Base-by-base conservation (phyloP, 2,888 invertebrate species). In the Scrobipalpa costella region DNA sequence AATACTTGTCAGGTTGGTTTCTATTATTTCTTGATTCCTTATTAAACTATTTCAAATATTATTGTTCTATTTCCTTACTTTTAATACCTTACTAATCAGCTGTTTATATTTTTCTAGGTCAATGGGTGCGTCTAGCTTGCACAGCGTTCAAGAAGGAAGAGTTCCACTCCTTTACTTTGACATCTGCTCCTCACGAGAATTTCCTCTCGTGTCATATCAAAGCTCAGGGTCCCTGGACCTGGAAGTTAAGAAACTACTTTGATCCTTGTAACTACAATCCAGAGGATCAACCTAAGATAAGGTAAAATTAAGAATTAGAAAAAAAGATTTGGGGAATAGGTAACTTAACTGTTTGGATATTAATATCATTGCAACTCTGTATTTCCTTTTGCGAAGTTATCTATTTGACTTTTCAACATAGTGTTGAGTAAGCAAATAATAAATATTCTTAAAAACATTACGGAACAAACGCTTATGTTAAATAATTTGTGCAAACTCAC, bases 121-220 rank as follows among this genome's bases (percentile, higher is more conserved):
- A 98, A 84, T 98, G 98, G 98, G 97, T 98, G 8, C 94, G 98
- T 0, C 86, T 98, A 8, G 95, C 97, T 0, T 98, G 98, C 78
- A 98, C 98, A 0, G 96, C 96, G 0, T 97, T 98, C 79, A 94
- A 95, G 66, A 95, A 95, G 9, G 95, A 96, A 74, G 98, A 98
- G 84, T 98, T 97, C 86, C 98, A 99, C 84, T 98, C 98, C 13
- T 98, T 99, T 83, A 98, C 98, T 0, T 85, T 99, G 61, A 98
- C 98, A 0, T 98, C 98, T 11, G 98, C 98, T 0, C 98, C 98
- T 0, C 98, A 99, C 77, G 98, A 98, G 84, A 98, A 98, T 84
- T 97, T 95, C 83, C 92, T 99, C 11, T 98, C 98, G 2, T 97
- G 98, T 76, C 98, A 98, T 81, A 98, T 99, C 70, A 99, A 98